Percentiles rank a stretch among this genome's conserved stretches.
These are phyloP conservation scores for Setophaga coronata DNA, from an alignment of 2,113 vertebrate genomes.

Conservation along the genomic window DNA sequence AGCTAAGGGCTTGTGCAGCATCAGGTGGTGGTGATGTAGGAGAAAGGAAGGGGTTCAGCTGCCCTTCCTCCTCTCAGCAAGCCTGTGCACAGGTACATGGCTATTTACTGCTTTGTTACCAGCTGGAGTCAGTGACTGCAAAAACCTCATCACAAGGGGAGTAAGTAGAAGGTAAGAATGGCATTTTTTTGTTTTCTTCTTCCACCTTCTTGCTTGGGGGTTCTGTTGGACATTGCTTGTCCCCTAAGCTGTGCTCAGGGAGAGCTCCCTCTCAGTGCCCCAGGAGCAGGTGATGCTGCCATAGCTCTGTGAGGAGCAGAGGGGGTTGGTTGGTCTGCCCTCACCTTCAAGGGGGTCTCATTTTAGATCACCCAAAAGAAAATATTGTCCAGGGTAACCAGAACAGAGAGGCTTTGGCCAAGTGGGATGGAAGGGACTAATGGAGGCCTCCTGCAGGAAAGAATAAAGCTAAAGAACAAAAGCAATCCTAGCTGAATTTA, in stretches of 20 bases:
- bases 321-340: neutral
- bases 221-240: fast-evolving
- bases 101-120: neutral
- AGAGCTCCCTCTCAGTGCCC: fast-evolving
- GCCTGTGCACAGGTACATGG: neutral
- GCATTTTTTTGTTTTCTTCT: neutral
- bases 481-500: neutral
- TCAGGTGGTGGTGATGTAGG: neutral
- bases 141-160: neutral
- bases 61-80: neutral
- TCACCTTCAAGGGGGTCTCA: neutral
- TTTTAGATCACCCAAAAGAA: neutral
- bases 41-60: neutral
- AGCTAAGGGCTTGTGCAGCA: neutral
- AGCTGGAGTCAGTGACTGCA: neutral
- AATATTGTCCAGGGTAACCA: neutral
- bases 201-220: fast-evolving
- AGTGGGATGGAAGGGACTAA: neutral
- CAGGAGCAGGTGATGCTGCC: neutral
- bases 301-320: neutral
- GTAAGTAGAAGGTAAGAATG: neutral
- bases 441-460: neutral
- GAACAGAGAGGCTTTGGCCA: neutral
- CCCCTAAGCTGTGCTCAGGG: neutral
- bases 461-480: neutral